Evolutionary conservation across 92 coral and sea anemone genomes (phyloP).

Genomic region (Isaurus tuberculatus): DNA sequence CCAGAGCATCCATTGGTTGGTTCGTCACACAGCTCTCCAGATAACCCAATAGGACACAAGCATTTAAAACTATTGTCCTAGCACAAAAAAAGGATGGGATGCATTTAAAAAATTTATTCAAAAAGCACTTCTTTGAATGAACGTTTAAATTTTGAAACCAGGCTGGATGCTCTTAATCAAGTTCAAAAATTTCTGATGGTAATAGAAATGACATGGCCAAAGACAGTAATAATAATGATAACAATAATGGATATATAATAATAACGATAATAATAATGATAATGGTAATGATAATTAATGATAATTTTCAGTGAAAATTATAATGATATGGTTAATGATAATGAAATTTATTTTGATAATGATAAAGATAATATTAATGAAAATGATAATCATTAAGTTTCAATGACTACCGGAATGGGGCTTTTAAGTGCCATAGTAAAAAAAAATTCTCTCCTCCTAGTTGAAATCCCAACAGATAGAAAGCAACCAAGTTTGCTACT

Average conservation of each 20-base stretch:
- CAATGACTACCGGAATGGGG: no score
- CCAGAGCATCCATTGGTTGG: conserved; percentile 69
- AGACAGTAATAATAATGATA: no score
- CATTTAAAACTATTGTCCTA: conserved; percentile 71
- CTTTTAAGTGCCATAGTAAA: no score
- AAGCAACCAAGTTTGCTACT: no score
- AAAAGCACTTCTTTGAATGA: no score
- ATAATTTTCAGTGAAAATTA: background rate
- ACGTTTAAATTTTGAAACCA: no score
- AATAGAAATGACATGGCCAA: no score
- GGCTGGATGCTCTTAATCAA: background rate
- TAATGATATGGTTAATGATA: background rate
- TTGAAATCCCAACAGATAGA: no score
- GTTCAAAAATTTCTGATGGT: no score
- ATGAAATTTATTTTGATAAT: background rate
- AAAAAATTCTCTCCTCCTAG: no score
- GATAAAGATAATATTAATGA: background rate
- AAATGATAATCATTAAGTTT: no score
- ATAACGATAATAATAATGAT: background rate
- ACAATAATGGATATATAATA: background rate
- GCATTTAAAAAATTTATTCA: background rate
- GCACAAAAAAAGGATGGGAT: background rate
- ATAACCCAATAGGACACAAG: conserved; percentile 70
- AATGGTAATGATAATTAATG: background rate
- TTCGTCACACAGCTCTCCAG: conserved; percentile 81